phyloP scores from a whole-genome alignment of 1,140 invertebrate species.

The Gonatopus flavifemur region DNA sequence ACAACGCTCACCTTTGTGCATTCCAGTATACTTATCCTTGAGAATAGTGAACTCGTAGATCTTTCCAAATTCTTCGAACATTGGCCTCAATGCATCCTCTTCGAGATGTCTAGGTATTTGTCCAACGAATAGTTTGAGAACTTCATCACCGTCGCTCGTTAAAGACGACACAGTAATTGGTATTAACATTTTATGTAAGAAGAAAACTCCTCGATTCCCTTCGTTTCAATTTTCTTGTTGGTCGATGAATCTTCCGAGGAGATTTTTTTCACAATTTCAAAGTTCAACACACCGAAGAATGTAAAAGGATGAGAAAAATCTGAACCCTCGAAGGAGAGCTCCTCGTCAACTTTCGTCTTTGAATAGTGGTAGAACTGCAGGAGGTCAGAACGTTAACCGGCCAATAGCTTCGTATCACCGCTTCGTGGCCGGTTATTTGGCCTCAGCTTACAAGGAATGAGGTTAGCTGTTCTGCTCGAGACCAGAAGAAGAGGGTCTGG shows the following conservation, averaged over 20 bases:
- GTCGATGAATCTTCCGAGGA: background rate
- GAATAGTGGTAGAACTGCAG: too few relatives aligned
- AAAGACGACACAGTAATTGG: constrained; percentile 25
- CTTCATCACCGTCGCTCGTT: constrained; percentile 52
- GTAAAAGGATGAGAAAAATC: background rate
- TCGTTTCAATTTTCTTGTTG: background rate
- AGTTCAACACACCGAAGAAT: background rate
- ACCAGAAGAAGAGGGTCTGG: constrained; percentile 20
- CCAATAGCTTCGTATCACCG: too few relatives aligned
- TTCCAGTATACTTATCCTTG: constrained; percentile 90
- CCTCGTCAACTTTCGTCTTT: constrained; percentile 29
- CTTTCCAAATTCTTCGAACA: constrained; percentile 91
- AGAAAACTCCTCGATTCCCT: background rate
- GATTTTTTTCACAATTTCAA: background rate
- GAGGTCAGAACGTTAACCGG: too few relatives aligned
- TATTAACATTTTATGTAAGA: constrained; percentile 35
- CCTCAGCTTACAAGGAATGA: background rate
- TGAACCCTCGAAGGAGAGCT: constrained; percentile 24
- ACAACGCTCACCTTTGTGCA: constrained; percentile 88
- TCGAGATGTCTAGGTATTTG: constrained; percentile 90
- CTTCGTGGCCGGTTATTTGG: too few relatives aligned
- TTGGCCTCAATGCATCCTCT: constrained; percentile 84
- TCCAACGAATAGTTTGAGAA: constrained; percentile 88
- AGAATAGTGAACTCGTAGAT: constrained; percentile 93
- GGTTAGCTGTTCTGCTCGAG: too few relatives aligned